Evolutionary conservation across 2,797 vertebrate species (phyloP).

Genomic region (Ctenochaetus hawaiiensis): DNA sequence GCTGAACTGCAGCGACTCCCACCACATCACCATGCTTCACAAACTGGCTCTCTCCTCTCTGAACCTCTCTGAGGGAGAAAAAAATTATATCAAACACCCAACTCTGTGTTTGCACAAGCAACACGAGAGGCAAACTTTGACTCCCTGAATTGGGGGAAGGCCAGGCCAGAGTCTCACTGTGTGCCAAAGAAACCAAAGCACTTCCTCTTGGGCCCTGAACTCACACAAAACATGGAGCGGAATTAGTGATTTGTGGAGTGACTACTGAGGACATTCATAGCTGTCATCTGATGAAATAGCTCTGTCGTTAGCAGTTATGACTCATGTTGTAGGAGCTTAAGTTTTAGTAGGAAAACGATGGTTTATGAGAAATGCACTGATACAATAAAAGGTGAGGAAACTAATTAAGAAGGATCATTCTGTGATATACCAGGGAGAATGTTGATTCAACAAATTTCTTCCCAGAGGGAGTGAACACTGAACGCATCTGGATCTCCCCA

Average conservation of each 20-base stretch:
- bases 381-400: slow-evolving; percentile 38
- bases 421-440: slow-evolving; percentile 16
- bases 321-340: slow-evolving; percentile 30
- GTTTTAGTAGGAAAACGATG: slow-evolving; percentile 26
- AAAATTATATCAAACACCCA: slow-evolving; percentile 76
- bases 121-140: slow-evolving; percentile 85
- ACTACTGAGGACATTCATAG: slow-evolving; percentile 45
- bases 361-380: slow-evolving; percentile 46
- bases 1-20: slow-evolving; percentile 52
- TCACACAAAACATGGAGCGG: slow-evolving; percentile 78
- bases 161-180: slow-evolving; percentile 65
- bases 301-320: slow-evolving; percentile 38
- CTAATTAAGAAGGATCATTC: slow-evolving; percentile 31
- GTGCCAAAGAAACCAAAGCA: slow-evolving; percentile 84
- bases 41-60: slow-evolving; percentile 69
- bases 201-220: slow-evolving; percentile 80
- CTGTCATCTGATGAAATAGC: slow-evolving; percentile 41
- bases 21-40: slow-evolving; percentile 49
- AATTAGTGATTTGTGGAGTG: slow-evolving; percentile 58
- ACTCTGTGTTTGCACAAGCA: slow-evolving; percentile 82
- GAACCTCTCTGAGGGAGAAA: slow-evolving; percentile 59
- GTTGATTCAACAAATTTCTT: slow-evolving; percentile 64
- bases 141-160: slow-evolving; percentile 71
- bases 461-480: slow-evolving; percentile 46
- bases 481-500: slow-evolving; percentile 71